Base-by-base conservation (phyloP, 2,797 vertebrate genomes). In the Echiichthys vipera region DNA sequence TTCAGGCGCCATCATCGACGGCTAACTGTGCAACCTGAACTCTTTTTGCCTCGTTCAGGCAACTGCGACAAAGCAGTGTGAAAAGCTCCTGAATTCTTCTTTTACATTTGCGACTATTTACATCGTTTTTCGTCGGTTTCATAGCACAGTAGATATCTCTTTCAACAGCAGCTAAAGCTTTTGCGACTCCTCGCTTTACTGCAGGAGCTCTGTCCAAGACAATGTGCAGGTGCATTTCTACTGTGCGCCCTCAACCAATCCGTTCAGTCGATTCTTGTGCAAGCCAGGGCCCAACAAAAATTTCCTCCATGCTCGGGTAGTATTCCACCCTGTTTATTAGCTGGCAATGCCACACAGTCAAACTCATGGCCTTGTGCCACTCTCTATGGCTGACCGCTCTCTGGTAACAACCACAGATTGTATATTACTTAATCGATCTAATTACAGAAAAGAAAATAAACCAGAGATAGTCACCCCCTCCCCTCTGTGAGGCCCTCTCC, bases 381-480 rank as follows among this genome's bases (percentile, higher is more conserved):
- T 20, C 61, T 77, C 81, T n/a, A 88, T 88, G 84, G 88, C 86
- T 25, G 84, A 88, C 74, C 45, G n/a, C 76, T 88, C 85, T 91
- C 87, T 58, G 87, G 86, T 90, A 84, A 85, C 89, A 8, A 77
- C 88, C 85, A 86, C 88, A 90, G 89, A 90, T 88, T 90, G 84
- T 87, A 86, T 80, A 86, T 90, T 84, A 92, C 86, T 92, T 90
- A 86, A 88, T 91, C 78, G 54, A 89, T 93, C 91, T 91, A 92
- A 92, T 92, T 91, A 92, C 86, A 90, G 89, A 89, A 92, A 94
- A 93, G 81, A 93, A 94, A 94, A 90, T 89, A 93, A 93, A 94
- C 88, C 90, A 89, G 88, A 95, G 88, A 93, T 88, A 86, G 84
- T 82, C 82, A 15, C 29, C 74, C 66, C 61, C 37, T 32, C 72